These are phyloP conservation scores for Drosophila fuyamai DNA, from an alignment of 1,140 invertebrate species.

Conservation along the genomic window DNA sequence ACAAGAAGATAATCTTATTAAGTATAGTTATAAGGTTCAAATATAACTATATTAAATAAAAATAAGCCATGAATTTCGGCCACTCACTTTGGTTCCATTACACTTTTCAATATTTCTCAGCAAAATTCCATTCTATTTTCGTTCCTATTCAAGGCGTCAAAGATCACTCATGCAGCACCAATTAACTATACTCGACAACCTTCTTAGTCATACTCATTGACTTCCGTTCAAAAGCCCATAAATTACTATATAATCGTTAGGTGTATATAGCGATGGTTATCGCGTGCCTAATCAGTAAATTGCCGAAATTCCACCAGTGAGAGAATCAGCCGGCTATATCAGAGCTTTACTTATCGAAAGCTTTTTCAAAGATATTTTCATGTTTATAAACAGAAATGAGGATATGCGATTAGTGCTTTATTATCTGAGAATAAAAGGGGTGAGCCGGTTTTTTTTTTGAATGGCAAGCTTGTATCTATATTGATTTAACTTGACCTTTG, in stretches of 20 bases:
- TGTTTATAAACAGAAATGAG: slow-evolving; percentile 23
- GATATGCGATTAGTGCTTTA: not conserved
- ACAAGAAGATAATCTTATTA: no score
- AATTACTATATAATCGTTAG: slow-evolving; percentile 30
- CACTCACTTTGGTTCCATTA: not conserved
- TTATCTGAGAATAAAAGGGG: slow-evolving; percentile 15
- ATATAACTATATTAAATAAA: not conserved
- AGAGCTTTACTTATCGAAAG: slow-evolving; percentile 26
- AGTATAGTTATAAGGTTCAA: no score
- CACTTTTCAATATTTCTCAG: not conserved
- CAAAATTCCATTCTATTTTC: not conserved
- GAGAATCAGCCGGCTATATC: slow-evolving; percentile 11
- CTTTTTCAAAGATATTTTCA: slow-evolving; percentile 19
- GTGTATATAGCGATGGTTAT: slow-evolving; percentile 21
- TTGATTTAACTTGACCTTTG: slow-evolving; percentile 22
- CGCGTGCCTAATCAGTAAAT: slow-evolving; percentile 44
- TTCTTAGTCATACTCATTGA: slow-evolving; percentile 22
- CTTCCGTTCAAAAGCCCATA: slow-evolving; percentile 37
- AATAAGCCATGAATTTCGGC: not conserved
- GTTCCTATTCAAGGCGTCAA: not conserved
- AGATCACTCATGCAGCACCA: slow-evolving; percentile 46
- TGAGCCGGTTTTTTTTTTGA: slow-evolving; percentile 14
- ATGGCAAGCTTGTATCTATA: not conserved
- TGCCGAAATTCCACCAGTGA: slow-evolving; percentile 28
- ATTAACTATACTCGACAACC: slow-evolving; percentile 38